phyloP scores from a whole-genome alignment of 2,888 invertebrate genomes.

The Orthosia incerta region DNA sequence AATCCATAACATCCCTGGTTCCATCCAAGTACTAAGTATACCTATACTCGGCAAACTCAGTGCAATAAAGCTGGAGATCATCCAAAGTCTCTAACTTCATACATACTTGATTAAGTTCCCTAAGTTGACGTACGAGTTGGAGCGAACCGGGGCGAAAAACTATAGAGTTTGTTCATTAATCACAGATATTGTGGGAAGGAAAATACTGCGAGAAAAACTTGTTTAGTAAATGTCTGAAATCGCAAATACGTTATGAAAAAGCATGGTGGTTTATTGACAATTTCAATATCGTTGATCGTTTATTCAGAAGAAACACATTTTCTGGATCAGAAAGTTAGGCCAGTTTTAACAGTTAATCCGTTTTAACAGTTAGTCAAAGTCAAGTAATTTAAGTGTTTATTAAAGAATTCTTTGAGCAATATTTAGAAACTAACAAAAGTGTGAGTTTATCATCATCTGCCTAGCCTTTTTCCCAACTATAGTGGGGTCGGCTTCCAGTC shows the following conservation, averaged over 20 bases:
- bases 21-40: not conserved
- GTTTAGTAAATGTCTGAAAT: not conserved
- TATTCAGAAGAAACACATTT: too few relatives aligned
- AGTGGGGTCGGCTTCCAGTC: too few relatives aligned
- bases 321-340: too few relatives aligned
- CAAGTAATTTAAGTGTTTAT: too few relatives aligned
- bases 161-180: constrained; percentile 24
- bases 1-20: too few relatives aligned
- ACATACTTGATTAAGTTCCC: constrained; percentile 48
- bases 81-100: constrained; percentile 32
- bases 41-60: not conserved
- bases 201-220: not conserved
- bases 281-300: too few relatives aligned
- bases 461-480: too few relatives aligned
- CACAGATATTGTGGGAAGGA: not conserved
- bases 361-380: too few relatives aligned
- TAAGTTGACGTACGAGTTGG: constrained; percentile 9
- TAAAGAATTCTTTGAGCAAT: too few relatives aligned
- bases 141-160: constrained; percentile 15
- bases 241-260: not conserved
- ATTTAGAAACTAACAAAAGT: not conserved
- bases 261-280: too few relatives aligned
- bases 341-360: too few relatives aligned
- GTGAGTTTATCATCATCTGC: too few relatives aligned
- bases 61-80: constrained; percentile 36